phyloP scores from a whole-genome alignment of 2,888 invertebrate genomes.

The Laspeyria flexula region DNA sequence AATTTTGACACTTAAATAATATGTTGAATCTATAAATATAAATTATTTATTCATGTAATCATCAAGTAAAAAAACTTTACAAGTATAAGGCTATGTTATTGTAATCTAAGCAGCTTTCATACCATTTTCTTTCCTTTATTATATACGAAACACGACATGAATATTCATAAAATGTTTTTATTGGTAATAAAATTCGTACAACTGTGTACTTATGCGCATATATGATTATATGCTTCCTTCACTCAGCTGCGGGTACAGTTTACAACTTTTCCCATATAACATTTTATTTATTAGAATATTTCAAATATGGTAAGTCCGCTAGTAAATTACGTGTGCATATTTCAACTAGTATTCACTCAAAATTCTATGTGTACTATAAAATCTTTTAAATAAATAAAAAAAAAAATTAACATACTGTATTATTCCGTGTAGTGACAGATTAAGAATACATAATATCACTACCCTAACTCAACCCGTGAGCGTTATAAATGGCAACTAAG shows the following conservation, averaged over 20 bases:
- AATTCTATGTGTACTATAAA: too few relatives aligned
- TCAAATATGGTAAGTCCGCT: conserved; percentile 5
- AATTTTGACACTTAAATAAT: too few relatives aligned
- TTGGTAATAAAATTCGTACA: conserved; percentile 11
- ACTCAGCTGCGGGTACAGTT: background rate
- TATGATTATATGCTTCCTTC: background rate
- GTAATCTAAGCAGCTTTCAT: conserved; percentile 41
- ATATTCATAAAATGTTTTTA: conserved; percentile 15
- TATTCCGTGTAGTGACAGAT: too few relatives aligned
- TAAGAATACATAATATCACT: too few relatives aligned
- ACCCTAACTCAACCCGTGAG: too few relatives aligned
- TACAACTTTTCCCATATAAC: conserved; percentile 10
- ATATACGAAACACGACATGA: background rate
- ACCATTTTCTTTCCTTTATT: conserved; percentile 22
- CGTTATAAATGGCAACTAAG: too few relatives aligned
- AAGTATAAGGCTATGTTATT: too few relatives aligned
- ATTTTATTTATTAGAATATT: conserved; percentile 15
- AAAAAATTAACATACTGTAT: too few relatives aligned
- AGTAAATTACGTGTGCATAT: background rate
- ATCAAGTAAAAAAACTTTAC: too few relatives aligned
- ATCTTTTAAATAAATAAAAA: too few relatives aligned
- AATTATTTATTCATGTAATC: too few relatives aligned
- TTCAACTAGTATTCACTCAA: background rate
- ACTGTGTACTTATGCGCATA: background rate
- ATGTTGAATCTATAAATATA: too few relatives aligned